Conservation (phyloP, 2,113 vertebrate genomes). For the Boulengeromyrus knoepffleri region DNA sequence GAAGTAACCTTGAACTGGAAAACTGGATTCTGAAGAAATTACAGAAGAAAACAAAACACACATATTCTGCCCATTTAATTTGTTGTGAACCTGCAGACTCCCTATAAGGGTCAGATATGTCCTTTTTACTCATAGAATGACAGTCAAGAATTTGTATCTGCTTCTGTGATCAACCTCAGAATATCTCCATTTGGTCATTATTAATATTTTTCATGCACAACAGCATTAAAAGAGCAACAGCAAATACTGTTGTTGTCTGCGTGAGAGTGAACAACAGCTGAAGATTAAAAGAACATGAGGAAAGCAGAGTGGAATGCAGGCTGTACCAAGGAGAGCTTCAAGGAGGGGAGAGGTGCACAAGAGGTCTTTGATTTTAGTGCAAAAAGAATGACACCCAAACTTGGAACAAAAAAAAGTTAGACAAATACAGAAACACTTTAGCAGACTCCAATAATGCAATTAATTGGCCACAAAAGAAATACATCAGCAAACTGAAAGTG, state of each 20-base stretch:
- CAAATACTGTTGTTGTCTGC: background rate
- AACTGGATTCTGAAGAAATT: background rate
- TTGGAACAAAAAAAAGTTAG: background rate
- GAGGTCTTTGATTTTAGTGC: background rate
- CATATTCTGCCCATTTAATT: background rate
- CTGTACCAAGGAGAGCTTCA: background rate
- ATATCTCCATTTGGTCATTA: background rate
- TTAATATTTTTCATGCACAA: background rate
- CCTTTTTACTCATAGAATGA: background rate
- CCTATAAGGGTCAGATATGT: background rate
- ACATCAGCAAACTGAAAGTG: background rate
- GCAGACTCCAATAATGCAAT: background rate
- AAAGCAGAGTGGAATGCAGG: background rate
- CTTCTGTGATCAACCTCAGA: background rate
- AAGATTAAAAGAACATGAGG: background rate
- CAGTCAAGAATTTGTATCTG: background rate
- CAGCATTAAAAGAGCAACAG: background rate
- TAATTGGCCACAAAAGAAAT: background rate
- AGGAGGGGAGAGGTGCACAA: background rate
- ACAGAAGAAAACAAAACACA: background rate
- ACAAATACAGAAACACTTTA: background rate
- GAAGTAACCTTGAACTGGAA: background rate
- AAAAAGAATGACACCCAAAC: background rate
- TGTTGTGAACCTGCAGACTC: background rate
- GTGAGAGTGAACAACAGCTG: background rate